Percentiles rank a stretch among this genome's conserved stretches.
Evolutionary conservation across 2,113 vertebrate genomes (phyloP).

Genomic region (Syngnathus floridae): DNA sequence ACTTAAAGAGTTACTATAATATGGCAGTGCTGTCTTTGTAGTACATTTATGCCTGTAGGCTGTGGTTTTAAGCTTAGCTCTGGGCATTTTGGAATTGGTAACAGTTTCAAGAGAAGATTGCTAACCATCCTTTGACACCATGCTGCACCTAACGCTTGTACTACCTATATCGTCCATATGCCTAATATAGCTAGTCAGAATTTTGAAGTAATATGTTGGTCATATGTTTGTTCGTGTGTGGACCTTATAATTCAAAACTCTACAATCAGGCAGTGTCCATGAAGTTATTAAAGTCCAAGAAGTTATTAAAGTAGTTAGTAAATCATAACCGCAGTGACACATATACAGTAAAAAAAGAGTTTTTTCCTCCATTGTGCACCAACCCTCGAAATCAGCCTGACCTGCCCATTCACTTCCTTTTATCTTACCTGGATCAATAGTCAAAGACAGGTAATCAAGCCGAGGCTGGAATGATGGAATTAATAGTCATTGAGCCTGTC

Average conservation of each 20-base stretch:
- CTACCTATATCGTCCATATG: not conserved
- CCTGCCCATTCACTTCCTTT: conserved; percentile 30
- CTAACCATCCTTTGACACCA: not conserved
- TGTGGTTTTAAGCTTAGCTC: not conserved
- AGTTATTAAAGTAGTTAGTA: not conserved
- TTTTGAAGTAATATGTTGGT: not conserved
- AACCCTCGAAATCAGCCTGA: conserved; percentile 47
- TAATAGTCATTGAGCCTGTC: conserved; percentile 32
- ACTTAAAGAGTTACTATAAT: not conserved
- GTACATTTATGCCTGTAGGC: not conserved
- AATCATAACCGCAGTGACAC: conserved; percentile 11
- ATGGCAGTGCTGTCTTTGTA: not conserved
- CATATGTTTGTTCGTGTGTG: not conserved
- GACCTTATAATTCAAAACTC: not conserved
- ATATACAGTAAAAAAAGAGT: not conserved
- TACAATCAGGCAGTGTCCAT: not conserved
- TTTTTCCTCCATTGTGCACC: conserved; percentile 10
- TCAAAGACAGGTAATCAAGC: conserved; percentile 21
- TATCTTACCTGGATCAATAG: conserved; percentile 47
- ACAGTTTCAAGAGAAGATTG: not conserved
- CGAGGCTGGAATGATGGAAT: conserved; percentile 17
- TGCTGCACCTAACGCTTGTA: not conserved
- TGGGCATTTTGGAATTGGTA: not conserved
- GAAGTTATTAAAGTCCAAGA: not conserved
- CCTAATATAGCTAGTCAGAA: not conserved